Percentiles rank a stretch among this genome's conserved stretches.
Evolutionary conservation across 2,888 invertebrate genomes (phyloP).

Genomic region (Eupithecia inturbata): DNA sequence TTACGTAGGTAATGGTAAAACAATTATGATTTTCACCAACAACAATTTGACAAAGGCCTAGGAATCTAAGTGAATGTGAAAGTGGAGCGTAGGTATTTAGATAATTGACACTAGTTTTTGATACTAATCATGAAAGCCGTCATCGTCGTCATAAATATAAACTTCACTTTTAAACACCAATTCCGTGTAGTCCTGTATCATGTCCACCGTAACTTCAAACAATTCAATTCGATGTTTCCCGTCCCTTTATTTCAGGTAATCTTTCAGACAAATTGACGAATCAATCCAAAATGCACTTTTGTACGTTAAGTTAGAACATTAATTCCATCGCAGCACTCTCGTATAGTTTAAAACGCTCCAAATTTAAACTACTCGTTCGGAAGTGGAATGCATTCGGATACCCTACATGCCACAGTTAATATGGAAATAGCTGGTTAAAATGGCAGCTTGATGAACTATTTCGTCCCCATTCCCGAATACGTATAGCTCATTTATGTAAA

Average conservation of each 20-base stretch:
- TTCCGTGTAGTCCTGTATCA: not conserved
- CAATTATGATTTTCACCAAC: not conserved
- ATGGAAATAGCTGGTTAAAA: slow-evolving; percentile 2
- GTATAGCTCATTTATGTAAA: not conserved
- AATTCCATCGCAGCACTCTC: slow-evolving; percentile 44
- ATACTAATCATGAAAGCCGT: not conserved
- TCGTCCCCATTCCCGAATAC: not conserved
- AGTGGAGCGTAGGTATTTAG: not conserved
- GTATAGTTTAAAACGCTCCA: slow-evolving; percentile 56
- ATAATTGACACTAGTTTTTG: no score
- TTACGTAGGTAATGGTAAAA: not conserved
- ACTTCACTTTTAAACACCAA: not conserved
- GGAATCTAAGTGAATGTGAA: not conserved
- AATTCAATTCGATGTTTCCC: slow-evolving; percentile 34
- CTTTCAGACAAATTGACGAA: slow-evolving; percentile 30
- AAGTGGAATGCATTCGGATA: slow-evolving; percentile 64
- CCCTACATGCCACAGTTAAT: slow-evolving; percentile 18
- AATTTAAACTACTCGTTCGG: slow-evolving; percentile 63
- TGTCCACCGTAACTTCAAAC: slow-evolving; percentile 8
- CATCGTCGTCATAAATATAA: not conserved
- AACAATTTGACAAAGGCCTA: not conserved
- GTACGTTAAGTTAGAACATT: slow-evolving; percentile 32
- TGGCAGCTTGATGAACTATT: not conserved
- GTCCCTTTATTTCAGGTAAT: slow-evolving; percentile 26
- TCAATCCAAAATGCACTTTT: slow-evolving; percentile 47